A percentile compares a stretch with the other conserved stretches of the same genome.
Evolutionary conservation across 2,888 invertebrate species (phyloP).

Genomic region (Platycheirus rosarum): DNA sequence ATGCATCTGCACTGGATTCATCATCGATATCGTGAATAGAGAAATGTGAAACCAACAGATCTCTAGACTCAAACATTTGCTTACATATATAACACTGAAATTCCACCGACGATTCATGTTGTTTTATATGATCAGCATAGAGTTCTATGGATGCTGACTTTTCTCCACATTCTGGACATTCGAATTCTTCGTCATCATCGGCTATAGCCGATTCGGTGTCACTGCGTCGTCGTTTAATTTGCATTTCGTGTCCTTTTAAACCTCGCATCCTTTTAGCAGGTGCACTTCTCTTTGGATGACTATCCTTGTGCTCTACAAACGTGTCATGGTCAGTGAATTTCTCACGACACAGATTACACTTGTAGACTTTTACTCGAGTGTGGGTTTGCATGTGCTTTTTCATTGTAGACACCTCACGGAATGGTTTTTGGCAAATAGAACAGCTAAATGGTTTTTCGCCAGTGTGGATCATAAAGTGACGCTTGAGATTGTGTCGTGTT

Average conservation of each 20-base stretch:
- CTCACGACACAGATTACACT: slow-evolving; percentile 79
- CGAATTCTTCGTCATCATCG: slow-evolving; percentile 78
- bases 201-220: slow-evolving; percentile 66
- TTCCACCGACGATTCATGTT: slow-evolving; percentile 77
- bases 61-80: slow-evolving; percentile 75
- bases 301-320: slow-evolving; percentile 79
- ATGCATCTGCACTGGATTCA: slow-evolving; percentile 68
- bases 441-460: slow-evolving; percentile 82
- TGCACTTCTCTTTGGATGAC: slow-evolving; percentile 75
- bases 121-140: slow-evolving; percentile 79
- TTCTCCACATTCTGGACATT: slow-evolving; percentile 80
- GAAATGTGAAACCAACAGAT: slow-evolving; percentile 76
- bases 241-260: slow-evolving; percentile 65
- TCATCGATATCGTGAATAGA: slow-evolving; percentile 72
- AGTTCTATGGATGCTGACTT: slow-evolving; percentile 79
- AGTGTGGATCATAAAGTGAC: slow-evolving; percentile 82
- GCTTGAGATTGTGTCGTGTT: slow-evolving; percentile 81
- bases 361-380: slow-evolving; percentile 80
- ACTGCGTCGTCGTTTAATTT: slow-evolving; percentile 63
- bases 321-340: slow-evolving; percentile 80
- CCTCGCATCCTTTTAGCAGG: slow-evolving; percentile 57
- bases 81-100: slow-evolving; percentile 78
- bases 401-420: slow-evolving; percentile 81
- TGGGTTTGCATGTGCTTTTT: slow-evolving; percentile 82
- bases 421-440: slow-evolving; percentile 80